Base-by-base conservation (phyloP, 2,113 vertebrate genomes). In the Pleuronectes platessa region DNA sequence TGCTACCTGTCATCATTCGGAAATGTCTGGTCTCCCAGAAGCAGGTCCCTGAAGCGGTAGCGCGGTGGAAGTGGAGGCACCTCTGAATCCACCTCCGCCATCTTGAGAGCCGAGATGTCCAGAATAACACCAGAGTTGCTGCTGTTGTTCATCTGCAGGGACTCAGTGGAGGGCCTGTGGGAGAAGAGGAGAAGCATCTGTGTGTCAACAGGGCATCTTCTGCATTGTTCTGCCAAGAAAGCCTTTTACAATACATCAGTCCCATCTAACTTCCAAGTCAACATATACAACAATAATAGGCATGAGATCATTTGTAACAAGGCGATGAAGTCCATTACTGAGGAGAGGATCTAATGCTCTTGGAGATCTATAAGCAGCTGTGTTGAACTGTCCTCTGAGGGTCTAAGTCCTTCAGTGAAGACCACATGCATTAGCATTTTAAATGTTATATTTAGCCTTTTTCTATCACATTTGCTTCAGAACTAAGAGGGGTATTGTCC, bases 31-130 rank as follows among this genome's bases (percentile, higher is more conserved):
- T 99, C 97, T n/a, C 97, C 97, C 55, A 98, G 92, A 76, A 99
- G 95, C 87, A 99, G 89, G 88, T 99, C 97, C 79, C 97, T 95
- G 93, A 99, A 98, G 74, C 97, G 96, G 92, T 98, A 98, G 11
- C 97, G 95, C 24, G 97, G 97, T 0, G 97, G 97, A 68, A 98
- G 90, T 2, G 97, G 97, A 73, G 97, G 94, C 74, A 97, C 97
- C 93, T 96, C 97, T 0, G 96, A 90, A 78, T 99, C 97, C 94
- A 96, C 92, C 59, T 97, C 97, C 2, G 92, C 95, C 94, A 98
- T 96, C 88, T 93, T 95, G 82, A 96, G 93, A 68, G 95, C 72
- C 13, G 94, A 92, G 86, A 96, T 94, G 93, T 97, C 96, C 93
- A 93, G 92, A 81, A 96, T 95, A 71, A 95, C 91, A 40, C 95